phyloP scores from a whole-genome alignment of 2,888 invertebrate genomes.

The Platypus cylindrus region DNA sequence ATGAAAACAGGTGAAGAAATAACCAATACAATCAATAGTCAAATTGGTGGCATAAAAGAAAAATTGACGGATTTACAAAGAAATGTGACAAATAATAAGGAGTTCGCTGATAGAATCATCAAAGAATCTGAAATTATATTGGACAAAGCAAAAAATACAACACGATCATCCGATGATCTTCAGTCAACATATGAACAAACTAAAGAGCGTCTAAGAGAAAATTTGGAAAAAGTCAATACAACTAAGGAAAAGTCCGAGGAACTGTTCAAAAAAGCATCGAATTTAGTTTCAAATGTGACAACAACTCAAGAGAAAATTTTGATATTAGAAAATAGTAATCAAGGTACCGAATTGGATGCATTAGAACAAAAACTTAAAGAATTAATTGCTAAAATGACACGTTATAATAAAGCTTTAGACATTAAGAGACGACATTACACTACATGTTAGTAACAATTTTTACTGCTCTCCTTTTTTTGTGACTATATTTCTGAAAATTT shows the following conservation, averaged over 20 bases:
- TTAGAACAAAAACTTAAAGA: slow-evolving; percentile 47
- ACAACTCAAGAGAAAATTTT: slow-evolving; percentile 29
- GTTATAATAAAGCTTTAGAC: slow-evolving; percentile 48
- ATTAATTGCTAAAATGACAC: slow-evolving; percentile 49
- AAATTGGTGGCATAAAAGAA: slow-evolving; percentile 57
- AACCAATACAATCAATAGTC: slow-evolving; percentile 64
- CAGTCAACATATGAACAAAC: slow-evolving; percentile 60
- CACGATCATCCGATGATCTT: slow-evolving; percentile 49
- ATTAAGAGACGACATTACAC: slow-evolving; percentile 48
- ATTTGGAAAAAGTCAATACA: slow-evolving; percentile 61
- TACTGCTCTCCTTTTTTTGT: slow-evolving; percentile 10
- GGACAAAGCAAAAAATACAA: slow-evolving; percentile 56
- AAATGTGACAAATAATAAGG: slow-evolving; percentile 62
- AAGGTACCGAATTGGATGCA: slow-evolving; percentile 35
- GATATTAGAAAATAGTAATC: slow-evolving; percentile 25
- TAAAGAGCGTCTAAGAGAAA: slow-evolving; percentile 55
- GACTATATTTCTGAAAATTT: too few relatives aligned
- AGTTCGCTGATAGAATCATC: slow-evolving; percentile 69
- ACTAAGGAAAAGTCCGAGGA: slow-evolving; percentile 68
- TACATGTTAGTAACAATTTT: slow-evolving; percentile 35
- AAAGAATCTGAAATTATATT: slow-evolving; percentile 62
- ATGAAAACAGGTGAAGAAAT: slow-evolving; percentile 68
- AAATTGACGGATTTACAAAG: slow-evolving; percentile 66
- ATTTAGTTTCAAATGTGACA: slow-evolving; percentile 49
- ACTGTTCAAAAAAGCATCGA: slow-evolving; percentile 66